Evolutionary conservation across 2,888 invertebrate genomes (phyloP).

Genomic region (Charanyca ferruginea): DNA sequence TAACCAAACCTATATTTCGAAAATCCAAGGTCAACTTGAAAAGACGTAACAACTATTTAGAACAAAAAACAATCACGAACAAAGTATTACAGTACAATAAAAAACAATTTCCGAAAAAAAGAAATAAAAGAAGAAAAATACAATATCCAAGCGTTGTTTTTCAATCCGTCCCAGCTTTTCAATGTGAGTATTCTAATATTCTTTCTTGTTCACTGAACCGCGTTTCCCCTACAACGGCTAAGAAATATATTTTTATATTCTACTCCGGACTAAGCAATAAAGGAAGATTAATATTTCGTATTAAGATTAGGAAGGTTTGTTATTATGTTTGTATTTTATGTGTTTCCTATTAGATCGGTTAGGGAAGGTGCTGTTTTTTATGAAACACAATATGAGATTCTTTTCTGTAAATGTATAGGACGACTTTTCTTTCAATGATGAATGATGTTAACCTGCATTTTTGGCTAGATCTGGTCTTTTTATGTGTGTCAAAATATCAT

Average conservation of each 20-base stretch:
- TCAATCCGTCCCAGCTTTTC: conserved; percentile 69
- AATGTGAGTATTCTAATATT: conserved; percentile 76
- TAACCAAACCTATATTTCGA: too few species aligned
- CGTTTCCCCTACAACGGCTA: conserved; percentile 60
- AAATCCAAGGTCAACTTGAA: background rate
- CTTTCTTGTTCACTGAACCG: conserved; percentile 73
- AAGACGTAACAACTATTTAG: background rate
- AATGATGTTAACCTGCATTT: too few species aligned
- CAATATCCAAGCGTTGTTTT: conserved; percentile 65
- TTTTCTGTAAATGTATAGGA: background rate
- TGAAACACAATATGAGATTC: background rate
- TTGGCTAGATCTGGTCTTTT: too few species aligned
- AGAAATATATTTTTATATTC: conserved; percentile 71
- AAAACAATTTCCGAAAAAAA: conserved; percentile 31
- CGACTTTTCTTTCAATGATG: background rate
- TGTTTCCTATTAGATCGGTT: conserved; percentile 45
- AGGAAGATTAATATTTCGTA: conserved; percentile 77
- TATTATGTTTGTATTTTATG: conserved; percentile 61
- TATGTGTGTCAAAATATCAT: too few species aligned
- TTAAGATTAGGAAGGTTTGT: conserved; percentile 67
- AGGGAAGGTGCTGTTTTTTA: background rate
- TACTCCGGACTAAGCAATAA: conserved; percentile 69
- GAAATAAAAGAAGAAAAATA: conserved; percentile 42
- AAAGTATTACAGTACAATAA: conserved; percentile 14
- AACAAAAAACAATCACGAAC: background rate